Base-by-base conservation (phyloP, 2,888 invertebrate genomes). In the Himalopsyche kuldschensis region DNA sequence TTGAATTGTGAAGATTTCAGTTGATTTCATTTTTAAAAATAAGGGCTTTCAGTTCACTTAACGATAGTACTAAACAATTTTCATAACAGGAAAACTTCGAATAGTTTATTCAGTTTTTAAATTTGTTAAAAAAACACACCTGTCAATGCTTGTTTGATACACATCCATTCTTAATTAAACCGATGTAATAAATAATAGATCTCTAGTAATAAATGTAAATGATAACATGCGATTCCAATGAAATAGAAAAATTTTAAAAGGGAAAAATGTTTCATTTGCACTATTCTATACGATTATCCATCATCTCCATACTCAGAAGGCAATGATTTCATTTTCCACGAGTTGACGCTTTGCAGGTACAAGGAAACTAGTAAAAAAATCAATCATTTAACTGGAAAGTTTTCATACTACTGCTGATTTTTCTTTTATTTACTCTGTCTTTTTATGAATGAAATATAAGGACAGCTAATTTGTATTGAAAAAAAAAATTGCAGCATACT, bases 291-390 rank as follows among this genome's bases (percentile, higher is more conserved):
- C 63, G 35, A 48, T 63, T 80, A 20, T 80, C 69, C 55, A 15
- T 17, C 24, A 79, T 82, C 47, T 79, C 75, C 82, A 82, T 82
- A 79, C 20, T 46, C n/a, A 75, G 79, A 82, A 79, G 82, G 82
- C 75, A 32, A 47, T n/a, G 20, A 55, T 81, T 69, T 76, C 77
- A 63, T 47, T 81, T 81, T 77, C 81, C 81, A 81, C 81, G 81
- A 27, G 27, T 69, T 69, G 69, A 24, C 27, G 41, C 41, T 41
- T 41, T 15, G 69, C 1, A 27, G 24, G 27, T 69, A 69, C 27
- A 27, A 69, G 69, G 30, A 69, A 69, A 30, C 69, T 69, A 69
- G n/a, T n/a, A n/a, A n/a, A n/a, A n/a, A n/a, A n/a, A n/a, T n/a
- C n/a, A n/a, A n/a, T n/a, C n/a, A n/a, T n/a, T n/a, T n/a, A n/a